Base-by-base conservation (phyloP, 2,113 vertebrate species). In the Scolopax mira region DNA sequence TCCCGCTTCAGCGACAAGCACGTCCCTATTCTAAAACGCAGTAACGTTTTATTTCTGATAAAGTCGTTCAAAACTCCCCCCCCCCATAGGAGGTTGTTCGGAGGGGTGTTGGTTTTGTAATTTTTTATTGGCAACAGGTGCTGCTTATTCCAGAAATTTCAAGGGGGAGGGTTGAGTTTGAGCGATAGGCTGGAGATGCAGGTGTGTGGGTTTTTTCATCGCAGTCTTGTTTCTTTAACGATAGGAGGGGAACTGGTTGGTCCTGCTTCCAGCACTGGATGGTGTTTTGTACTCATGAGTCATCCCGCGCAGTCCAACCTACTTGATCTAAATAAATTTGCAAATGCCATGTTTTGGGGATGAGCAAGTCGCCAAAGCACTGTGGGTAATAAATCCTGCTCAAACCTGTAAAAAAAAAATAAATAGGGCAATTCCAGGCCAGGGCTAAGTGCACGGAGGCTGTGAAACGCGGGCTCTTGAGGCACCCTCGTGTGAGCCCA, bases 361-460 rank as follows among this genome's bases (percentile, higher is more conserved):
- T 88, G 91, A 96, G 44, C 51, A 6, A 48, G 72, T 77, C 66
- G 75, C 28, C 46, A 11, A 3, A 73, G 91, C 87, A 73, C 79
- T 95, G 74, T 94, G 95, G 81, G 87, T 94, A 96, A 46, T 39
- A 9, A 88, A 28, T 77, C 75, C 67, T 94, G 88, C 90, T 90
- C 13, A 14, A 93, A 74, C 85, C 62, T 94, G 91, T n/a, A 67
- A 6, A 6, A 46, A n/a, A 42, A 46, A 6, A 46, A n/a, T 15
- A 46, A 93, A 35, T 25, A 57, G 54, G 78, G 79, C 81, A 49
- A 21, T 52, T 65, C 57, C 7, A 3, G 24, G 65, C 77, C n/a
- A 70, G 24, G n/a, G 65, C 24, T 33, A 1, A 64, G 61, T 4
- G 3, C 33, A 1, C 3, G 48, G 27, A 84, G 70, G 35, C 73